A percentile compares a stretch with the other conserved stretches of the same genome.
phyloP scores from a whole-genome alignment of 2,113 vertebrate species.

The Zootoca vivipara region DNA sequence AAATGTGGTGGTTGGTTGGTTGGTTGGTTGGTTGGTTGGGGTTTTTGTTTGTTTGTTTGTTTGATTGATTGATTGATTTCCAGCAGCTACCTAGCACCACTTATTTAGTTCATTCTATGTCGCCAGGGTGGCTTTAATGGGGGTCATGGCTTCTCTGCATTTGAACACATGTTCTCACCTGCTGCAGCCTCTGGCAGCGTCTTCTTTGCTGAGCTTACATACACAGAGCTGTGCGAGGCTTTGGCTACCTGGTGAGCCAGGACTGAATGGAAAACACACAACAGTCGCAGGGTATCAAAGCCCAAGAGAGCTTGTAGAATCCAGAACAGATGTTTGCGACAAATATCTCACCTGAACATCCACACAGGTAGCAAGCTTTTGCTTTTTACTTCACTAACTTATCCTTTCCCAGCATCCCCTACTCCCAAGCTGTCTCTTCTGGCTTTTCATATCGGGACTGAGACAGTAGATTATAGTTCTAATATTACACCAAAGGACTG shows the following conservation, averaged over 20 bases:
- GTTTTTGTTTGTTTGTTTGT: no score
- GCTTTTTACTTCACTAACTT: not conserved
- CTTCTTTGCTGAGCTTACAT: not conserved
- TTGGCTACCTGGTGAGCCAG: not conserved
- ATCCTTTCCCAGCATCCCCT: no score
- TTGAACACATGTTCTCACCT: not conserved
- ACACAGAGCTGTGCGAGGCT: fast-evolving
- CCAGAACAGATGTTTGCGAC: fast-evolving
- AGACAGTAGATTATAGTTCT: constrained; percentile 35
- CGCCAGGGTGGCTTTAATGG: not conserved
- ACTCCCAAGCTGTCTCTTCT: constrained; percentile 46
- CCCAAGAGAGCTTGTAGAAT: not conserved
- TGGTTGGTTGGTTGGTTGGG: not conserved
- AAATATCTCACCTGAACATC: not conserved
- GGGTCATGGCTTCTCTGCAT: fast-evolving
- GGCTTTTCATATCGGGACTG: constrained; percentile 15
- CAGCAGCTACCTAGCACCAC: not conserved
- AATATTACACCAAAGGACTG: constrained; percentile 60
- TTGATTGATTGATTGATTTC: not conserved
- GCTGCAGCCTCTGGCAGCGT: not conserved
- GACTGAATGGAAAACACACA: not conserved
- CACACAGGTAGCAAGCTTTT: not conserved
- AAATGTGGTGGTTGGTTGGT: not conserved
- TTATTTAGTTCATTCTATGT: not conserved
- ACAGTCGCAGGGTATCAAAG: not conserved